Evolutionary conservation across 2,888 invertebrate genomes (phyloP), one percentile per base, ranked within the genome.

Genomic region (Brassicogethes aeneus): DNA sequence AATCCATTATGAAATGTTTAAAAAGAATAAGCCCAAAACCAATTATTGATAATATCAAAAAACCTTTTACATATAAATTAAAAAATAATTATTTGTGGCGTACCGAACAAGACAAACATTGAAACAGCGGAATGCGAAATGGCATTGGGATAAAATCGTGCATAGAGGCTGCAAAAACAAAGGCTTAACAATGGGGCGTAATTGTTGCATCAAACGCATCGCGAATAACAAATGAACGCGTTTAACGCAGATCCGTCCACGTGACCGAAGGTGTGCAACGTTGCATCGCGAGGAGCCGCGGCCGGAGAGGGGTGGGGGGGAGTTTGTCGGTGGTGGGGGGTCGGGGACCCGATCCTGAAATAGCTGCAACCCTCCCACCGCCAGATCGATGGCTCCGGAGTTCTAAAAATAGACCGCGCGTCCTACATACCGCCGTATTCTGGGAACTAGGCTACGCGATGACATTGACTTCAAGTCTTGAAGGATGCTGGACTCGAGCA

Each of bases 371-470:
- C 54, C 59, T 53, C 56, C 56, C 56, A 48, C 50, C 54, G 53
- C 52, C 54, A 57, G 66, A 68, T 68, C 68, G 65, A 66, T 67
- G 64, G 56, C 62, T 55, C 59, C 59, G 56, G 57, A 55, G 56
- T 56, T 57, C 66, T 67, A 67, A 67, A 67, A 66, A 67, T 63
- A 66, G 60, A 55, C 38, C 47, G 57, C 54, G 57, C 59, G 60
- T 61, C 53, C 60, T 62, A 62, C 64, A 58, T 61, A 61, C 55
- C 49, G 55, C 54, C 57, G 45, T 54, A 55, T 50, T 52, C 51
- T 51, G 52, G 57, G 55, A 55, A 61, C 57, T 60, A 53, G 61
- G 61, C 54, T 58, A 57, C 52, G 50, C 54, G 54, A 51, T 60
- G 61, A 60, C 60, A 61, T 61, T 61, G 60, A 60, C 59, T 60